phyloP scores from a whole-genome alignment of 2,888 invertebrate species.

The Eulithis testata region DNA sequence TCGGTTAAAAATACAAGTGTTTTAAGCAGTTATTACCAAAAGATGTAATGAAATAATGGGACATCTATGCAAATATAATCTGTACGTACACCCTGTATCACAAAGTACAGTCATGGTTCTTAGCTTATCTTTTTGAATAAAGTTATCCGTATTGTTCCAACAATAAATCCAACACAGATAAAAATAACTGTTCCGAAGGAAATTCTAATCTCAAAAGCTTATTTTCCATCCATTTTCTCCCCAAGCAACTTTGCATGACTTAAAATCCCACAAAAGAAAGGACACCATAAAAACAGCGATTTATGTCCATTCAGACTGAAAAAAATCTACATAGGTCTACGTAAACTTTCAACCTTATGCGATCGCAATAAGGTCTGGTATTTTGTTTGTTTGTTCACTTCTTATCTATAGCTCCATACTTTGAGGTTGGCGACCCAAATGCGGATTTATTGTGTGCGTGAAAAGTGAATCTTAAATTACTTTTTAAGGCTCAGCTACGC shows the following conservation, averaged over 20 bases:
- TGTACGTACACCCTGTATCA: too few relatives aligned
- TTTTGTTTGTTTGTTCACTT: background rate
- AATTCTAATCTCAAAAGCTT: conserved; percentile 18
- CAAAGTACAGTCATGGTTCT: too few relatives aligned
- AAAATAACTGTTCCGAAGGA: background rate
- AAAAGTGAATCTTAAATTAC: conserved; percentile 36
- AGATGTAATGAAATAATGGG: too few relatives aligned
- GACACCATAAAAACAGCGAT: conserved; percentile 27
- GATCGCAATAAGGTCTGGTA: conserved; percentile 6
- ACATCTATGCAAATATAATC: too few relatives aligned
- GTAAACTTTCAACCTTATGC: conserved; percentile 10
- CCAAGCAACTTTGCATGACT: conserved; percentile 29
- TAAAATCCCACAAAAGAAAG: conserved; percentile 25
- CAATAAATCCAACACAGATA: background rate
- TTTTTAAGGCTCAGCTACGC: conserved; percentile 18
- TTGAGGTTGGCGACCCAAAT: conserved; percentile 35
- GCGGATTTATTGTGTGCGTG: conserved; percentile 37
- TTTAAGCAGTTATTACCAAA: too few relatives aligned
- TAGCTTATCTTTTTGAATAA: too few relatives aligned
- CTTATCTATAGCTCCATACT: conserved; percentile 29
- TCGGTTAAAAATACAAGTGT: too few relatives aligned
- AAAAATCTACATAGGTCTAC: conserved; percentile 12
- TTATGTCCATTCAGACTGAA: conserved; percentile 9
- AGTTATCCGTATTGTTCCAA: too few relatives aligned
- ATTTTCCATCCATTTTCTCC: conserved; percentile 22